Percentiles rank a stretch among this genome's conserved stretches.
phyloP scores from a whole-genome alignment of 2,888 invertebrate species.

The Meiosimyza decipiens region DNA sequence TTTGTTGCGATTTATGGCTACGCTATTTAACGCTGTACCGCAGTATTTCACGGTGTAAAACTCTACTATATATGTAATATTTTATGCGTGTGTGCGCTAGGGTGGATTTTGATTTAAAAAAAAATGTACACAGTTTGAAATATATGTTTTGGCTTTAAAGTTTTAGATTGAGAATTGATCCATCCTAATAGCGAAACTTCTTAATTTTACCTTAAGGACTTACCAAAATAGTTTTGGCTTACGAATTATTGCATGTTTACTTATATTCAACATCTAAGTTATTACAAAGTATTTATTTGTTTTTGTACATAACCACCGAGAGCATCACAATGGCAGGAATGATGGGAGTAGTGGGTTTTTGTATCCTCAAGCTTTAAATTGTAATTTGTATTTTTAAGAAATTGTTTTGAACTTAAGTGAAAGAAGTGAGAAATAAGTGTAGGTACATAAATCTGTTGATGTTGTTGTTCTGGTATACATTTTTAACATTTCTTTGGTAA shows the following conservation, averaged over 20 bases:
- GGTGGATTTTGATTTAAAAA: too few species aligned
- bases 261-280: conserved; percentile 11
- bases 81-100: neutral
- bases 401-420: too few species aligned
- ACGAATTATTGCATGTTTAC: neutral
- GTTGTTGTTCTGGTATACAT: too few species aligned
- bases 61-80: neutral
- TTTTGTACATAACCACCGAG: neutral
- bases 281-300: conserved; percentile 7
- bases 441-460: too few species aligned
- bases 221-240: neutral
- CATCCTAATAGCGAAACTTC: neutral
- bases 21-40: neutral
- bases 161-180: neutral
- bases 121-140: too few species aligned
- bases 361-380: too few species aligned
- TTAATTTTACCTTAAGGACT: conserved; percentile 10
- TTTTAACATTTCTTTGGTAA: too few species aligned
- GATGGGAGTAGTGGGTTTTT: neutral
- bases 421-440: too few species aligned
- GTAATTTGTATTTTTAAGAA: too few species aligned
- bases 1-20: conserved; percentile 32
- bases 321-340: neutral
- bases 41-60: neutral
- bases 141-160: neutral